A percentile compares a stretch with the other conserved stretches of the same genome.
phyloP scores from a whole-genome alignment of 1,140 invertebrate genomes.

The Diuraphis noxia region DNA sequence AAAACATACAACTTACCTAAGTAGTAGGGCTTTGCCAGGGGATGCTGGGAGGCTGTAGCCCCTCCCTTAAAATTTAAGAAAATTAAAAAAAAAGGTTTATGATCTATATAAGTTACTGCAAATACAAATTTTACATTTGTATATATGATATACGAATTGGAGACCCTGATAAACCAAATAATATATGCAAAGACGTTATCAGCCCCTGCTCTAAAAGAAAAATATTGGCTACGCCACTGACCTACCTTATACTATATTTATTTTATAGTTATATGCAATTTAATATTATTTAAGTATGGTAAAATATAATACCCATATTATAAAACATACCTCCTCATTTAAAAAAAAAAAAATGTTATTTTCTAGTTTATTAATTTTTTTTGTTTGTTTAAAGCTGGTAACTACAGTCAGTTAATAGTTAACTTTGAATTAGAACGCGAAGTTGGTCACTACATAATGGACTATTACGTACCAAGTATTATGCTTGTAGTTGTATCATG shows the following conservation, averaged over 20 bases:
- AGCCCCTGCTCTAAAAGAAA: too few species aligned
- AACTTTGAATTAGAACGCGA: conserved; percentile 77
- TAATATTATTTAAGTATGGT: background rate
- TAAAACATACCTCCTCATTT: background rate
- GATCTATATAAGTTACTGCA: too few species aligned
- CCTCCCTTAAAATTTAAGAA: too few species aligned
- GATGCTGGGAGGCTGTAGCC: too few species aligned
- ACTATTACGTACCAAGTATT: conserved; percentile 87
- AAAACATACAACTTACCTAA: too few species aligned
- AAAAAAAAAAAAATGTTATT: background rate
- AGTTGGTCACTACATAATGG: conserved; percentile 86
- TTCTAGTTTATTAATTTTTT: conserved; percentile 16
- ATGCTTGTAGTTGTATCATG: conserved; percentile 85
- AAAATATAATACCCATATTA: background rate
- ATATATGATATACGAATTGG: too few species aligned
- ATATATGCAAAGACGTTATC: too few species aligned
- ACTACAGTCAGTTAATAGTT: conserved; percentile 79
- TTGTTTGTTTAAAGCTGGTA: conserved; percentile 69
- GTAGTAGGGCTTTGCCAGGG: too few species aligned
- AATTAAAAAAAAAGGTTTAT: too few species aligned
- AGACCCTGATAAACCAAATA: too few species aligned
- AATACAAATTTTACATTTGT: too few species aligned
- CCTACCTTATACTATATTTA: background rate
- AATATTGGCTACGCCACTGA: too few species aligned
- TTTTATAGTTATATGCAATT: background rate